Evolutionary conservation across 2,113 vertebrate species (phyloP).

Genomic region (Oxyura jamaicensis): DNA sequence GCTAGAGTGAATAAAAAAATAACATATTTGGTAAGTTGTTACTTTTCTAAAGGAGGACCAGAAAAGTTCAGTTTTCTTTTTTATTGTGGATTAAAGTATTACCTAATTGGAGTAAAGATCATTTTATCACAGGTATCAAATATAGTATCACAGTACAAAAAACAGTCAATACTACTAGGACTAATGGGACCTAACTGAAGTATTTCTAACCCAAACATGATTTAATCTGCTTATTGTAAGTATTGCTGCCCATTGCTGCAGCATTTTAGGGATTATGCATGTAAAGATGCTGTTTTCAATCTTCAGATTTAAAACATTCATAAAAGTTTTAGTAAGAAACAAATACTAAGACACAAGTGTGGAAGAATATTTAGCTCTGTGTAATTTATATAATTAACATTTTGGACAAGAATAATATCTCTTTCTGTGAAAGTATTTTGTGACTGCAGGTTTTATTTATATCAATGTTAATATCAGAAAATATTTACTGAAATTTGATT

Average conservation of each 20-base stretch:
- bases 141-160: neutral
- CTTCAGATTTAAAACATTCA: neutral
- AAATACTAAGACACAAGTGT: neutral
- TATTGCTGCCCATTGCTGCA: neutral
- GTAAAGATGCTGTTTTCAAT: neutral
- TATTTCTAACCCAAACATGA: neutral
- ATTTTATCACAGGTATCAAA: constrained; percentile 24
- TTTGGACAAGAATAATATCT: neutral
- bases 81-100: neutral
- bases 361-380: neutral
- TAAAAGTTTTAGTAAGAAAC: neutral
- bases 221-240: neutral
- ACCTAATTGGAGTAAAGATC: neutral
- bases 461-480: neutral
- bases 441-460: neutral
- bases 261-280: neutral
- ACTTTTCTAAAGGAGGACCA: constrained; percentile 11
- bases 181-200: neutral
- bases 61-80: neutral
- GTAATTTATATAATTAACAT: neutral
- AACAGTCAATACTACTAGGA: neutral
- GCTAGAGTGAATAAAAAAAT: neutral
- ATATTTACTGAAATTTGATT: neutral
- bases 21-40: neutral
- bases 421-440: neutral